phyloP scores from a whole-genome alignment of 1,140 invertebrate species.

The Drosophila subpulchrella region DNA sequence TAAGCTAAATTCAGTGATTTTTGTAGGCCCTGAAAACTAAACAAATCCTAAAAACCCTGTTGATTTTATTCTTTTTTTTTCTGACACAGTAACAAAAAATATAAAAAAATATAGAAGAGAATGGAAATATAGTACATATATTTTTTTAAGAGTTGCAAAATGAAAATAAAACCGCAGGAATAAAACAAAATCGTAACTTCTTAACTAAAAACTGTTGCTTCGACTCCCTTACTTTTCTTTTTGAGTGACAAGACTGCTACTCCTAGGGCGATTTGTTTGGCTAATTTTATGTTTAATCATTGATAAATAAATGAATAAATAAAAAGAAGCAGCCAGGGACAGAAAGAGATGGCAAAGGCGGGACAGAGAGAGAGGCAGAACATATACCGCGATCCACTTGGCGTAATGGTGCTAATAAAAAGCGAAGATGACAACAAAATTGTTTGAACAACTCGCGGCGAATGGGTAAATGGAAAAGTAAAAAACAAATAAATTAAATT shows the following conservation, averaged over 20 bases:
- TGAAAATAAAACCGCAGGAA: not conserved
- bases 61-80: not conserved
- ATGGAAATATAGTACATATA: too few species aligned
- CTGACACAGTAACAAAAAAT: too few species aligned
- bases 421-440: constrained; percentile 47
- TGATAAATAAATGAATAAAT: constrained; percentile 14
- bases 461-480: constrained; percentile 27
- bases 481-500: constrained; percentile 47
- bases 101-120: not conserved
- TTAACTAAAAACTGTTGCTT: constrained; percentile 30
- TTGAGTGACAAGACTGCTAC: constrained; percentile 2
- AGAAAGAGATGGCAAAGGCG: constrained; percentile 16
- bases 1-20: not conserved
- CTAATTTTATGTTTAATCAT: constrained; percentile 2
- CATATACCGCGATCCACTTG: constrained; percentile 30
- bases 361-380: constrained; percentile 5
- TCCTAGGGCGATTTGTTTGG: constrained; percentile 9
- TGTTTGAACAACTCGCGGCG: constrained; percentile 37
- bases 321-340: constrained; percentile 1
- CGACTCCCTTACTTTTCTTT: not conserved
- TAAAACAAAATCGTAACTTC: not conserved
- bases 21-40: not conserved
- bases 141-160: not conserved
- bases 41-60: not conserved
- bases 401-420: constrained; percentile 66